These are phyloP conservation scores for Bergia sp. DNA, from an alignment of 92 coral and sea anemone species.

Conservation along the genomic window DNA sequence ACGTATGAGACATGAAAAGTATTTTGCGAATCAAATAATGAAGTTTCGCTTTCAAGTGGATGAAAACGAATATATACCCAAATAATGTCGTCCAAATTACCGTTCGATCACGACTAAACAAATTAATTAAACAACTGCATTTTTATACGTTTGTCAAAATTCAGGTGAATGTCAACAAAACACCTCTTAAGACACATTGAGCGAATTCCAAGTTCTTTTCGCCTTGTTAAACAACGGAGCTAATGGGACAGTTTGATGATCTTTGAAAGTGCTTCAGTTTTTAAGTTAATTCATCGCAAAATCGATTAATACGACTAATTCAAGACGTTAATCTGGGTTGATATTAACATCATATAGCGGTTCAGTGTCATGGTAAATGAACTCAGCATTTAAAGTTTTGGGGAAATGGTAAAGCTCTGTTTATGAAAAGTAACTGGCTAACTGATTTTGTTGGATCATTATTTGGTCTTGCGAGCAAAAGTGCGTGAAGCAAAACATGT, in stretches of 20 bases:
- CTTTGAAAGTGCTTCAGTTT: background rate
- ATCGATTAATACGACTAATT: background rate
- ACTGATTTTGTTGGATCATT: background rate
- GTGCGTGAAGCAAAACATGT: slow-evolving; percentile 18
- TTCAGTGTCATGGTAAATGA: background rate
- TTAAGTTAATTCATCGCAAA: background rate
- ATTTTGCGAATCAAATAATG: too few species aligned
- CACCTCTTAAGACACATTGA: background rate
- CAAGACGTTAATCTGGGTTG: background rate
- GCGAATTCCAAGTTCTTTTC: background rate
- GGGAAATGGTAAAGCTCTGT: background rate
- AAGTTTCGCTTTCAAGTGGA: background rate
- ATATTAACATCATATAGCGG: background rate
- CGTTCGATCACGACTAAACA: background rate
- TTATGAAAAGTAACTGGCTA: background rate
- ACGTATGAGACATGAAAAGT: background rate
- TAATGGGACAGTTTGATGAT: background rate
- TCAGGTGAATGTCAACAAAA: background rate
- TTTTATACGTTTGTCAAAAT: background rate
- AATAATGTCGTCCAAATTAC: background rate
- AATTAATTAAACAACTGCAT: background rate
- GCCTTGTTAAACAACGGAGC: background rate
- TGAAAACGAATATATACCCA: background rate
- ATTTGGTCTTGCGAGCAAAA: slow-evolving; percentile 10
- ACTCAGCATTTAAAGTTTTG: background rate